Evolutionary conservation across 2,113 vertebrate genomes (phyloP).

Genomic region (Sula dactylatra): DNA sequence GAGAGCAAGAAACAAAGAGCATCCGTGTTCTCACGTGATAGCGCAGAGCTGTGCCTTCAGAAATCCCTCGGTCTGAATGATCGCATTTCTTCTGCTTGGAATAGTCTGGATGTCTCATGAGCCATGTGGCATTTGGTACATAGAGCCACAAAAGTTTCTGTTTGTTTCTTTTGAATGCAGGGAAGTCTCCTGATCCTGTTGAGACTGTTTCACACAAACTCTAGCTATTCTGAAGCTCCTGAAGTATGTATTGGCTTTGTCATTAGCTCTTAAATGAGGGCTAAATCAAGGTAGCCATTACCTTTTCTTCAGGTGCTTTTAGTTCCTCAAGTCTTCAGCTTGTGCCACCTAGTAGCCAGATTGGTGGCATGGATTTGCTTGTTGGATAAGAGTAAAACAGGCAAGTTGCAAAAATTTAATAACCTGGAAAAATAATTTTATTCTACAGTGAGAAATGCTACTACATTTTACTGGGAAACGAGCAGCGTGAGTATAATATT

Average conservation of each 20-base stretch:
- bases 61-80: rapidly evolving
- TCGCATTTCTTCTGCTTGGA: neutral
- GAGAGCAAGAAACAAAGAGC: neutral
- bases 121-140: neutral
- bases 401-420: neutral
- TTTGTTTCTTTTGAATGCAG: neutral
- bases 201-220: neutral
- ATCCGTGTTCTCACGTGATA: neutral
- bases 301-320: neutral
- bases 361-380: rapidly evolving
- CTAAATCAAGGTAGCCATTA: neutral
- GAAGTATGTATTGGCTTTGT: neutral
- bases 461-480: neutral
- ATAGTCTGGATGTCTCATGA: neutral
- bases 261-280: neutral
- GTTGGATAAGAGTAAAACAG: neutral
- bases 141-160: neutral
- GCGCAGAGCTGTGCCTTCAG: too few relatives aligned
- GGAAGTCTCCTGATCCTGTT: neutral
- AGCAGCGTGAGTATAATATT: neutral
- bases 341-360: neutral
- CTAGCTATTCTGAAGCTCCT: neutral
- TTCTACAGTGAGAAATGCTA: neutral
- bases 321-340: neutral
- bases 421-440: neutral